Evolutionary conservation across 35 echinoderm and acorn worm species (phyloP), one percentile per base, ranked within the genome.

Genomic region (Strongylocentrotus purpuratus): DNA sequence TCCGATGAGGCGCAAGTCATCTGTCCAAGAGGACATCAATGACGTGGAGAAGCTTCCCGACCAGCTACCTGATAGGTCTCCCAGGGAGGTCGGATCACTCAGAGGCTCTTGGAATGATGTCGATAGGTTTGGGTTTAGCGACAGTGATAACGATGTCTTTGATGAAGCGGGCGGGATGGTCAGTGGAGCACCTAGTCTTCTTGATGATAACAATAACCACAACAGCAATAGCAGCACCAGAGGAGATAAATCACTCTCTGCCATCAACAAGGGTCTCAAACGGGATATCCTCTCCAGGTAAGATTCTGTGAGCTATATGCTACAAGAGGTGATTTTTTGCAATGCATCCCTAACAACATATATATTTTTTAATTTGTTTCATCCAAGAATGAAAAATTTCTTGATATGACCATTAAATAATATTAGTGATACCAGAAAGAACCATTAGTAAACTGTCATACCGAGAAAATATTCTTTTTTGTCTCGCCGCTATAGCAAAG

Each of bases 61-160:
- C 14, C n/a, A 93, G 17, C 48, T 93, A 11, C 46, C 46, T 58
- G 91, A 93, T 1, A 47, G 31, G 45, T 93, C 91, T 33, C 48
- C 91, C 48, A 47, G 48, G 4, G 91, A 93, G 25, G 48, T 58
- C 6, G 91, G 91, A 25, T 93, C 48, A 1, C 31, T 93, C 9
- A 47, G 91, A 58, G 46, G 46, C 2, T 93, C 91, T 0, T 93
- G 91, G 91, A 58, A 58, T 55, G 91, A 92, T 22, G 46, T 46
- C 28, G 45, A 93, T 5, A 58, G 91, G 91, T 93, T 50, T 58
- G 91, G 91, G 9, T 46, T 32, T 28, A 58, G 91, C 28, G 91
- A 93, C 91, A 93, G 91, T 58, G 91, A 93, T 31, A 46, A 93
- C 48, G 91, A 93, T 48, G 91, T 25, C 48, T 78, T 78, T n/a